A percentile compares a stretch with the other conserved stretches of the same genome.
These are phyloP conservation scores for Neodiprion lecontei DNA, from an alignment of 1,140 invertebrate species.

Conservation along the genomic window DNA sequence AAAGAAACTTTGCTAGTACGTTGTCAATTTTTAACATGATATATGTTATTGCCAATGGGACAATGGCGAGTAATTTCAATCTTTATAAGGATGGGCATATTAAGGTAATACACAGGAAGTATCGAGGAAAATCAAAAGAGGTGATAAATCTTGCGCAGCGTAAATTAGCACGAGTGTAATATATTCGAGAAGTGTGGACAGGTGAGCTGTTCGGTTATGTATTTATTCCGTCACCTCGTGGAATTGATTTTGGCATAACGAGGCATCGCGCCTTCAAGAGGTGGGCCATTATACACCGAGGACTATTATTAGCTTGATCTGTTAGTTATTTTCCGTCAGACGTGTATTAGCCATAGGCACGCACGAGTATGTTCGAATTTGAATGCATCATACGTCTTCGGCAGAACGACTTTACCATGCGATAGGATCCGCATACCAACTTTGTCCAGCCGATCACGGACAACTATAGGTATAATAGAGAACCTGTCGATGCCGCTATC, in stretches of 20 bases:
- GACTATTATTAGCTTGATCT: neutral
- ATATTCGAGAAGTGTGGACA: neutral
- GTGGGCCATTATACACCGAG: neutral
- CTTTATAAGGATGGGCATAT: too few species aligned
- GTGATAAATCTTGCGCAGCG: neutral
- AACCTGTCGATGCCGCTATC: neutral
- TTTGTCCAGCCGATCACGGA: neutral
- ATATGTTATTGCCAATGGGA: too few species aligned
- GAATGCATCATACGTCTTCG: neutral
- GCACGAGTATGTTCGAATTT: neutral
- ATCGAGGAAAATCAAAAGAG: too few species aligned
- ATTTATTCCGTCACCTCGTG: neutral
- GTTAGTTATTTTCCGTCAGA: neutral
- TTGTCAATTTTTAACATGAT: too few species aligned
- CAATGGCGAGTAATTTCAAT: too few species aligned
- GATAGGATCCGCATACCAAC: neutral
- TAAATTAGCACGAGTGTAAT: neutral
- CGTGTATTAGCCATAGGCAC: neutral
- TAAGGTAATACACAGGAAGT: too few species aligned
- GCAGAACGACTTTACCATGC: neutral
- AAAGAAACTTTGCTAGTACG: too few species aligned
- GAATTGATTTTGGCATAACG: neutral
- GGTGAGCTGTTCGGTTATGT: neutral
- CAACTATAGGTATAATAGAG: neutral
- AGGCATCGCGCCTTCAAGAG: neutral